Percentiles rank a stretch among this genome's conserved stretches.
These are phyloP conservation scores for Thinocorus orbignyianus DNA, from an alignment of 2,113 vertebrate genomes.

Conservation along the genomic window DNA sequence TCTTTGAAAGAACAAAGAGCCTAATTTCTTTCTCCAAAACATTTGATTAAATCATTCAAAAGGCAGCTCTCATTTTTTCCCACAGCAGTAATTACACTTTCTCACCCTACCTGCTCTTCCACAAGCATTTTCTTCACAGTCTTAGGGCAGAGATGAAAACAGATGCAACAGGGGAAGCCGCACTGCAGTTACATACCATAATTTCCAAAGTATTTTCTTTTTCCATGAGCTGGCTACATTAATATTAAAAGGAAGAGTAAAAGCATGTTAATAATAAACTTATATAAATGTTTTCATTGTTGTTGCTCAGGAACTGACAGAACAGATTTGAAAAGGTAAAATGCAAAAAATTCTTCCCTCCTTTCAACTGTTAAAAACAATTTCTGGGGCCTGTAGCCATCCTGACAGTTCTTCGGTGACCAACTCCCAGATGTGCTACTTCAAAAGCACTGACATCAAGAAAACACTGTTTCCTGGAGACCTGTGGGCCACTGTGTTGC, in stretches of 20 bases:
- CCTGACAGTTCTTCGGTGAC: not conserved
- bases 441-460: not conserved
- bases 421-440: not conserved
- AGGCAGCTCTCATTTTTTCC: not conserved
- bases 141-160: not conserved
- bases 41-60: not conserved
- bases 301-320: not conserved
- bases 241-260: not conserved
- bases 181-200: not conserved
- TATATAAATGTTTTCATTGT: not conserved
- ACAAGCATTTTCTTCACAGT: not conserved
- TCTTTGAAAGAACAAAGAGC: not conserved
- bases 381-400: not conserved
- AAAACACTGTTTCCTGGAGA: not conserved
- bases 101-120: conserved; percentile 14
- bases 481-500: not conserved
- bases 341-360: not conserved
- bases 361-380: not conserved
- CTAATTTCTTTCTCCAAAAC: not conserved
- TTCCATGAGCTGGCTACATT: not conserved
- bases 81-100: not conserved
- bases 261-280: not conserved
- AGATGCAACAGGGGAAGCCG: not conserved
- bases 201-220: not conserved
- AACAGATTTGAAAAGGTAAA: not conserved